Base-by-base conservation (phyloP, 2,113 vertebrate species). In the Miniopterus natalensis region DNA sequence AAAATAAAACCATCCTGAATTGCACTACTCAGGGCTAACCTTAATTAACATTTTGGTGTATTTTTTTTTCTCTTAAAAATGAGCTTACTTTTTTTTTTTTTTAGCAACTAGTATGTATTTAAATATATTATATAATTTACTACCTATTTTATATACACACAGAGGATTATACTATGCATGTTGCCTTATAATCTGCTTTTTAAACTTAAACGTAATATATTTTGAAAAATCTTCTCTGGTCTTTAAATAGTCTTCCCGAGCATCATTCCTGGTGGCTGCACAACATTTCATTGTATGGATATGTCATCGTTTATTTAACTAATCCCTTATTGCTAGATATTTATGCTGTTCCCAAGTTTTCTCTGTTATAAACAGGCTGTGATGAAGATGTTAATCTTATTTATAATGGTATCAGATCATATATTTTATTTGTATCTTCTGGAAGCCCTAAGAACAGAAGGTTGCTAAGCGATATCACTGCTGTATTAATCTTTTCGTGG, bases 331-430 rank as follows among this genome's bases (percentile, higher is more conserved):
- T 81, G 66, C 42, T 88, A 95, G 80, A 78, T 68, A 95, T 84
- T 89, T 55, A 90, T 92, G 53, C 57, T 73, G 53, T 77, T 95
- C 75, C 70, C 59, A 57, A 88, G 27, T 90, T 95, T 97, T 95
- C 88, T 88, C 42, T 95, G 74, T 86, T 95, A 89, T 66, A 87
- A 92, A 77, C 40, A 92, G 68, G 31, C 57, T 45, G 4, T 78
- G 85, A 59, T 91, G 77, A 95, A 90, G 88, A 86, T 75, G 68
- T 88, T 88, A 78, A 70, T 95, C 66, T 97, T 88, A 74, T 77
- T 92, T 93, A 81, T 70, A 95, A 92, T 20, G 65, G 57, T 74
- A 83, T 70, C 81, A 90, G 75, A 81, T 92, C 7, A n/a, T 47
- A 42, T 70, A 79, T 88, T 94, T 92, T 75, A 83, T 96, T 75